These are phyloP conservation scores for Dipus sagitta DNA, from an alignment of 2,797 vertebrate species.

Conservation along the genomic window DNA sequence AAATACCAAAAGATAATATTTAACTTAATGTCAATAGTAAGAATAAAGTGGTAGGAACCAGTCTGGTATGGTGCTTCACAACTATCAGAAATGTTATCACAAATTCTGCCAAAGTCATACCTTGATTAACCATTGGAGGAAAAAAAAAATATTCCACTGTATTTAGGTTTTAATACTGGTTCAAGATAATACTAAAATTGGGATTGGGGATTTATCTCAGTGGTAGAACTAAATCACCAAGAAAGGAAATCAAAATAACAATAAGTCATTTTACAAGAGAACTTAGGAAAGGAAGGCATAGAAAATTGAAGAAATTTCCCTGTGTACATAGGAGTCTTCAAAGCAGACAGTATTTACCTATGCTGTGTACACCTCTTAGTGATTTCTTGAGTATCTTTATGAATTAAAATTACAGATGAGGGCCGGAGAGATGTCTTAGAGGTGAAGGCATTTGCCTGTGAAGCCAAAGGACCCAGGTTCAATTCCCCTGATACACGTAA, in stretches of 20 bases:
- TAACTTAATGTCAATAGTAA: slow-evolving; percentile 54
- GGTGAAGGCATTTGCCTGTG: too few relatives aligned
- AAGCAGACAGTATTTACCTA: background rate
- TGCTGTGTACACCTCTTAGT: background rate
- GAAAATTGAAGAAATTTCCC: background rate
- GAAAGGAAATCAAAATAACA: too few relatives aligned
- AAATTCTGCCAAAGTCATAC: slow-evolving; percentile 5
- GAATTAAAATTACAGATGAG: background rate
- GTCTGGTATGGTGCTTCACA: slow-evolving; percentile 5
- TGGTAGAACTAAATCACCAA: too few relatives aligned
- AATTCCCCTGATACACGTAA: too few relatives aligned
- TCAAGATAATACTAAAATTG: background rate
- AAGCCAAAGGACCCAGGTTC: too few relatives aligned
- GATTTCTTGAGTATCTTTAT: background rate
- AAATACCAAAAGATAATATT: slow-evolving; percentile 57
- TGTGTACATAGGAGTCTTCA: background rate
- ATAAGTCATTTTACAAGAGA: too few relatives aligned
- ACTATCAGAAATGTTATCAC: background rate
- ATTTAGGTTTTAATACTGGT: background rate
- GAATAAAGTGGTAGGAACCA: slow-evolving; percentile 29
- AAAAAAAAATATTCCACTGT: background rate
- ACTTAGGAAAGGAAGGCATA: background rate
- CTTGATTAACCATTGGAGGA: background rate
- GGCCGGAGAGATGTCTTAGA: too few relatives aligned
- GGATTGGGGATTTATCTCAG: too few relatives aligned